phyloP scores from a whole-genome alignment of 2,888 invertebrate species.

The Hypsopygia costalis region DNA sequence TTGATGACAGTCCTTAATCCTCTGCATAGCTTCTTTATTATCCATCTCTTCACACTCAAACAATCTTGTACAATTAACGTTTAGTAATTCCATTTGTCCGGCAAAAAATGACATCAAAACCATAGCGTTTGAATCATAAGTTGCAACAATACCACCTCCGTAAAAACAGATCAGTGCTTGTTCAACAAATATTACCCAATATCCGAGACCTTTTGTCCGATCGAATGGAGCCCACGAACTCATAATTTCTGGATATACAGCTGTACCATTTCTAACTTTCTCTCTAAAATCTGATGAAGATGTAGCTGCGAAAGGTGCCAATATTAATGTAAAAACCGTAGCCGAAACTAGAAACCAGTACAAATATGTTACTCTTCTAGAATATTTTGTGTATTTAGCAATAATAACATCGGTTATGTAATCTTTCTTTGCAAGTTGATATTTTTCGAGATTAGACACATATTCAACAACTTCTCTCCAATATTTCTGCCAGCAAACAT shows the following conservation, averaged over 20 bases:
- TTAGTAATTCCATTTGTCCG: constrained; percentile 57
- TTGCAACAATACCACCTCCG: constrained; percentile 61
- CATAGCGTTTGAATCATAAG: constrained; percentile 60
- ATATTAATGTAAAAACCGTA: constrained; percentile 48
- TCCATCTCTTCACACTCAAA: constrained; percentile 35
- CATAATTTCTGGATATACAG: constrained; percentile 58
- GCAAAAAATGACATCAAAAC: constrained; percentile 62
- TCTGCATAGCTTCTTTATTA: constrained; percentile 32
- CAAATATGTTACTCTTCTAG: constrained; percentile 48
- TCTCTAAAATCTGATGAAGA: constrained; percentile 32
- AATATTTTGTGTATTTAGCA: constrained; percentile 48
- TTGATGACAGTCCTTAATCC: constrained; percentile 46
- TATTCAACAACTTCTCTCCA: constrained; percentile 49
- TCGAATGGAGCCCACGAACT: constrained; percentile 66
- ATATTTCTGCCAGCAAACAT: constrained; percentile 46
- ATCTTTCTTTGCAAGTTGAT: constrained; percentile 37
- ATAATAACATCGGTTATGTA: constrained; percentile 29
- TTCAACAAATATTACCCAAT: constrained; percentile 38
- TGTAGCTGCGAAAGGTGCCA: constrained; percentile 48
- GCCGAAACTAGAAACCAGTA: constrained; percentile 52
- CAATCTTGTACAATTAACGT: constrained; percentile 42
- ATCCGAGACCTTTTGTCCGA: constrained; percentile 46
- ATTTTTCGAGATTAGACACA: constrained; percentile 43
- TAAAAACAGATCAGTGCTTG: constrained; percentile 53
- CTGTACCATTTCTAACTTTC: constrained; percentile 35